Evolutionary conservation across 2,888 invertebrate species (phyloP), one percentile per base, ranked within the genome.

Genomic region (Dryadula phaetusa): DNA sequence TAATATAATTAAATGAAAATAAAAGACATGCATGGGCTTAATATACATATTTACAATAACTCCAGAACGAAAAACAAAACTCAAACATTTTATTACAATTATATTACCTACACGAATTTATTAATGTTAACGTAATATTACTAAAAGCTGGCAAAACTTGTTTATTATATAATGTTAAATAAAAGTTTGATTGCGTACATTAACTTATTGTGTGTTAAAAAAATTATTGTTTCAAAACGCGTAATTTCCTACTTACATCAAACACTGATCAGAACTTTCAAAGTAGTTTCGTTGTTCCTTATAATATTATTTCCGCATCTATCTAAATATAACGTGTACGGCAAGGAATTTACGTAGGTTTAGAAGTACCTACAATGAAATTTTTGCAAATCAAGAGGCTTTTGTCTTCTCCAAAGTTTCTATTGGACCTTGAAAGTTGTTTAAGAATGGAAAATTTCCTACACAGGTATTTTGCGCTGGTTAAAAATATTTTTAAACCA

Each of bases 241-340:
- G 14, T 22, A 22, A 54, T 54, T 54, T 54, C 54, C 54, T 54
- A 54, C 54, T 54, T 54, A 20, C 22, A 37, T 37, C 14, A 54
- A 37, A 54, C 0, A 54, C 54, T 14, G 18, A 20, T 20, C 32
- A 20, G 34, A 54, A 16, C 32, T 53, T 32, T 53, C 34, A 53
- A 53, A 32, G 32, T 54, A 20, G 14, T 20, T 49, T 12, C 34
- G 0, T 54, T 18, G 18, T 44, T 25, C 47, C 8, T 16, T 25
- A n/a, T 22, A 10, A 40, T n/a, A n/a, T 22, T 56, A 40, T 40
- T 56, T 40, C 40, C 56, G 40, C 10, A 22, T 54, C 14, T n/a
- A 14, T 49, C 25, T 28, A 28, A 6, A n/a, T 16, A n/a, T 49
- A 25, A 0, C 16, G 1, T 16, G 16, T 16, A 16, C 12, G 37